These are phyloP conservation scores for Helicorthomorpha holstii DNA, from an alignment of 1,140 invertebrate species.

Conservation along the genomic window DNA sequence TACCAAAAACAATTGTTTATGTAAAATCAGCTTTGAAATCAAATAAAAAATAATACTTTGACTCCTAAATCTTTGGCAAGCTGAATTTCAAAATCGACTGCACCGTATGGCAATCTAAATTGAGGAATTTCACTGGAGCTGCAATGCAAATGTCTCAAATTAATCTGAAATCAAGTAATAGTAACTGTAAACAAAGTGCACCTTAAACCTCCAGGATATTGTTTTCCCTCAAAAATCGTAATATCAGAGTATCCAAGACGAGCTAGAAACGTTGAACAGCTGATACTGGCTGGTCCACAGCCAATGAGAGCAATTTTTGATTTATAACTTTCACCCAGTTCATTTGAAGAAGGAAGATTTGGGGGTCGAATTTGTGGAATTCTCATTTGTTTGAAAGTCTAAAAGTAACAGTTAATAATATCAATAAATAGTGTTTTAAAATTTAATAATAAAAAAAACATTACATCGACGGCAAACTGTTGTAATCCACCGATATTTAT, in stretches of 20 bases:
- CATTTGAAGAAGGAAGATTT: conserved; percentile 25
- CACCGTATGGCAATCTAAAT: conserved; percentile 80
- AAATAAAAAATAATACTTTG: conserved; percentile 37
- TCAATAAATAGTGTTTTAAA: background rate
- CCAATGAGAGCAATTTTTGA: conserved; percentile 79
- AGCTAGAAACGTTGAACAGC: conserved; percentile 87
- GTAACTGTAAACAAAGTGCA: too few species aligned
- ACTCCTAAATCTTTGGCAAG: conserved; percentile 85
- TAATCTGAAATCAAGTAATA: too few species aligned
- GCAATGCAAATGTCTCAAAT: too few species aligned
- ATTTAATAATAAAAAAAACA: conserved; percentile 6
- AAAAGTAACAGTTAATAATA: too few species aligned
- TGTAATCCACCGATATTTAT: conserved; percentile 98
- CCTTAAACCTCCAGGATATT: conserved; percentile 76
- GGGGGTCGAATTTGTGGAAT: conserved; percentile 70
- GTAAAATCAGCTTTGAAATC: conserved; percentile 21
- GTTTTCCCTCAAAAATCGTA: conserved; percentile 80
- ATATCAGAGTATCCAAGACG: conserved; percentile 80
- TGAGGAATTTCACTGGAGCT: conserved; percentile 93
- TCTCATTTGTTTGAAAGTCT: conserved; percentile 87
- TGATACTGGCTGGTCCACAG: conserved; percentile 90
- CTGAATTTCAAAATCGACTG: conserved; percentile 84
- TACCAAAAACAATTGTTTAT: conserved; percentile 8
- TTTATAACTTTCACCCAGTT: conserved; percentile 36
- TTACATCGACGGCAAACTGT: conserved; percentile 89